phyloP scores from a whole-genome alignment of 2,888 invertebrate species.

The Ectemnius lituratus region DNA sequence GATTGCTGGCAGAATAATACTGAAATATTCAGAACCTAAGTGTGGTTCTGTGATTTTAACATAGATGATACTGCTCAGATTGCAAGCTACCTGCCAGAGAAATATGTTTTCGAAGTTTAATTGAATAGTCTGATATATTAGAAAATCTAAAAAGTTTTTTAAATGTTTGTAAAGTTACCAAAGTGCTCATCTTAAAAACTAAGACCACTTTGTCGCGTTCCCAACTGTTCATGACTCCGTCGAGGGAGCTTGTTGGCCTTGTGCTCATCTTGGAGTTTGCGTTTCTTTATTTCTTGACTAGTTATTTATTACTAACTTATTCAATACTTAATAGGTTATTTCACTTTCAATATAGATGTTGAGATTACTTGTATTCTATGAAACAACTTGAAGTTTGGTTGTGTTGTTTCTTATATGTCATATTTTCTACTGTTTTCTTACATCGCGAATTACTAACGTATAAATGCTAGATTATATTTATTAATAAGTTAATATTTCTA shows the following conservation, averaged over 20 bases:
- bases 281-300: too few species aligned
- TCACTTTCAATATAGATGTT: too few species aligned
- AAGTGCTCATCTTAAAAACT: neutral
- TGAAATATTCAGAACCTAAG: slow-evolving; percentile 48
- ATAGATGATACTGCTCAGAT: slow-evolving; percentile 54
- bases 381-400: too few species aligned
- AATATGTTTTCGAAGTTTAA: slow-evolving; percentile 20
- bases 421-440: too few species aligned
- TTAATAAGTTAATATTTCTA: too few species aligned
- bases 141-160: neutral
- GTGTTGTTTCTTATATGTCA: too few species aligned
- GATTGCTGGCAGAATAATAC: slow-evolving; percentile 61
- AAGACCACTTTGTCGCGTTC: neutral
- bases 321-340: too few species aligned
- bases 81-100: slow-evolving; percentile 56
- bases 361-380: too few species aligned
- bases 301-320: too few species aligned
- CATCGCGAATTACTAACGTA: too few species aligned
- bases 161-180: neutral
- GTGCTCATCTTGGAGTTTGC: neutral
- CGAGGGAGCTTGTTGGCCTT: neutral
- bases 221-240: neutral
- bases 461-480: too few species aligned
- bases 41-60: slow-evolving; percentile 48
- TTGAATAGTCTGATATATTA: neutral